These are phyloP conservation scores for Mastigias papua DNA, from an alignment of 30 jellyfish, hydroid and myxozoan species.

Conservation along the genomic window DNA sequence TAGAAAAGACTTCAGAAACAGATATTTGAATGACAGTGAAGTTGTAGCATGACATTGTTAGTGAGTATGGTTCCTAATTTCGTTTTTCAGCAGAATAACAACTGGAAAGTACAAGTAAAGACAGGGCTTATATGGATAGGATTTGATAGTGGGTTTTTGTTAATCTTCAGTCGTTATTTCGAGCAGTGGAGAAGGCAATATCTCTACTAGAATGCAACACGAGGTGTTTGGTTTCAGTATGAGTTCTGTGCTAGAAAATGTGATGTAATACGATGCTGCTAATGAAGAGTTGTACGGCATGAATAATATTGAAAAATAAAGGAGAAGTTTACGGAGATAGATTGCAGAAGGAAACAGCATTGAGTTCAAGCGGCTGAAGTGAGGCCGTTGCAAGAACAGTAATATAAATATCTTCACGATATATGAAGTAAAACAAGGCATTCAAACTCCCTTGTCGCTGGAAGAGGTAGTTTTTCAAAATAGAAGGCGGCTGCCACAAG, in stretches of 20 bases:
- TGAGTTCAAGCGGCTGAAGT: conserved; percentile 14
- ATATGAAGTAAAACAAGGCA: background rate
- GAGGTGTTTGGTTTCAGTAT: background rate
- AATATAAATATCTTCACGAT: background rate
- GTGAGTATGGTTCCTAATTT: background rate
- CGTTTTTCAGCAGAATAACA: background rate
- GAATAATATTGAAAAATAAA: background rate
- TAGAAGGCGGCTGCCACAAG: background rate
- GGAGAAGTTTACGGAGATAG: conserved; percentile 16
- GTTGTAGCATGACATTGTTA: background rate
- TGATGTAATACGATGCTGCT: conserved; percentile 18
- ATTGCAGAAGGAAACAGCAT: background rate
- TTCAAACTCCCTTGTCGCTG: background rate
- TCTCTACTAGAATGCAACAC: background rate
- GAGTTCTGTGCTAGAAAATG: background rate
- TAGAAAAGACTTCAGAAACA: conserved; percentile 5
- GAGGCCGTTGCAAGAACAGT: conserved; percentile 5
- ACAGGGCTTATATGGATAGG: background rate
- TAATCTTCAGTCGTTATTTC: background rate
- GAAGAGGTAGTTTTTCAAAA: background rate
- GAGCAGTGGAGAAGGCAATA: background rate
- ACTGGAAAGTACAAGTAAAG: background rate
- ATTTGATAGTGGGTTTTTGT: background rate
- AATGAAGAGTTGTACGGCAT: conserved; percentile 25
- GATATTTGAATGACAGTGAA: background rate